Evolutionary conservation across 2,113 vertebrate species (phyloP), one percentile per base, ranked within the genome.

Genomic region (Hypanus sabinus): DNA sequence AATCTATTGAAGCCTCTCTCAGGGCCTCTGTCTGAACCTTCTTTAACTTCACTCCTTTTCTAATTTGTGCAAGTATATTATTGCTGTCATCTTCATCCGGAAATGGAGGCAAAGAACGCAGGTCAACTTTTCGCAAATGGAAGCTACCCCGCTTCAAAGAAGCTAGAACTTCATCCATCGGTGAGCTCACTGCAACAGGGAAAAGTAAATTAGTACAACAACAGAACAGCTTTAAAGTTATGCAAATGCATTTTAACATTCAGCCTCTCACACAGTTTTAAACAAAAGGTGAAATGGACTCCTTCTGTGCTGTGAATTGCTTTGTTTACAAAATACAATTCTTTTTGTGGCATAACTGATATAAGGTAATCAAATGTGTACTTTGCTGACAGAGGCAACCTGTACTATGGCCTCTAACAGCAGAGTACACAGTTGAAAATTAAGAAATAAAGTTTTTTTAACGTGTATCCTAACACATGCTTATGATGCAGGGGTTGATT

Each of bases 31-130:
- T 98, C 60, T 97, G 97, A 2, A 99, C 98, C 96, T 99, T 99
- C 97, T 97, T 98, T 96, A 99, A 97, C 95, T 98, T 97, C 57
- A 99, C 98, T 0, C 99, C 99, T 95, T 98, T 98, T 73, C 99
- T 96, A 96, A 99, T 99, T 96, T 99, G 99, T 65, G 98, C 98
- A 97, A 99, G 97, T 97, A 99, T 99, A 96, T 99, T 99, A 97
- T 98, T 97, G 96, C 97, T 96, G 94, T 99, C 98, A 94, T 99
- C 98, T 96, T 98, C 97, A 94, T 98, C 97, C 5, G 98, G 98
- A 96, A 98, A 99, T 73, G 98, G 98, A 57, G 97, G 98, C 94
- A 98, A 96, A 94, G 98, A 97, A 7, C 98, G 97, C 94, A 99
- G 98, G 96, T 99, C 98, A 14, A 98, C 99, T 95, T 99, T 99